Evolutionary conservation across 2,113 vertebrate genomes (phyloP).

Genomic region (Apus apus): DNA sequence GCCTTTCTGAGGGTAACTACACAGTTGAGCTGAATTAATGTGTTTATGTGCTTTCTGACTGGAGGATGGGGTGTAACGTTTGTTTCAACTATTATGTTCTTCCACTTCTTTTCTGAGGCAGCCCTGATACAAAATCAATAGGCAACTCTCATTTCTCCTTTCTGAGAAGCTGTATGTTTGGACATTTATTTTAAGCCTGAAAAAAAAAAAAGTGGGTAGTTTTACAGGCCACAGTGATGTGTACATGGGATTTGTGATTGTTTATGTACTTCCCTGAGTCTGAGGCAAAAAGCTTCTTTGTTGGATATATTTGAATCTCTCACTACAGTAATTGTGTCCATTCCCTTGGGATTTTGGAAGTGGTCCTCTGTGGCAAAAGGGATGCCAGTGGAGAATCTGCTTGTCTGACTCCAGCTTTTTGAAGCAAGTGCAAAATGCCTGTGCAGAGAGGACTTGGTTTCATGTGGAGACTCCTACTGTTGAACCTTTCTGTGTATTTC

Average conservation of each 20-base stretch:
- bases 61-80: neutral
- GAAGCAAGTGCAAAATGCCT: neutral
- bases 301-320: neutral
- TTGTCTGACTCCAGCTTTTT: neutral
- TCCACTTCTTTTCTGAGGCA: neutral
- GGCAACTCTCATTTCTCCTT: neutral
- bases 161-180: neutral
- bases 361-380: neutral
- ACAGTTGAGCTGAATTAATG: neutral
- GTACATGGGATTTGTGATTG: neutral
- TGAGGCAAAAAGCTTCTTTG: neutral
- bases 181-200: neutral
- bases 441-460: neutral
- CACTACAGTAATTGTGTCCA: neutral
- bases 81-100: neutral
- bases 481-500: neutral
- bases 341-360: neutral
- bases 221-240: neutral
- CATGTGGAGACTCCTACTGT: neutral
- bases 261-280: neutral
- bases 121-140: slow-evolving; percentile 33
- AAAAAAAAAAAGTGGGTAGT: neutral
- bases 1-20: slow-evolving; percentile 2
- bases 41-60: neutral
- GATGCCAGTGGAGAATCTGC: neutral